Conservation (phyloP, 2,797 vertebrate genomes). For the Sphenodon punctatus region DNA sequence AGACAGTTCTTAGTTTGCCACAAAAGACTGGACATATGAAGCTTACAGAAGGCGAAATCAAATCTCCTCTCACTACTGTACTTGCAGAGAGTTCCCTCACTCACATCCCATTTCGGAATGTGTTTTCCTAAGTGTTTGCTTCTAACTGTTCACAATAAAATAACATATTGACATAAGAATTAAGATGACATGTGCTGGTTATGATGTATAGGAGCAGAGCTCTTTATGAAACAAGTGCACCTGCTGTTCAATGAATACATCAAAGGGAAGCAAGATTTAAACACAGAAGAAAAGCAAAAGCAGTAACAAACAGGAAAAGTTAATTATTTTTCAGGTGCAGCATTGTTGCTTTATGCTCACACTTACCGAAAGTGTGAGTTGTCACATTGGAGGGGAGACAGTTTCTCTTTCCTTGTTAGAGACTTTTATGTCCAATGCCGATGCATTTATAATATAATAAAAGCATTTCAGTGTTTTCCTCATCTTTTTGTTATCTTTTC, state of each 20-base stretch:
- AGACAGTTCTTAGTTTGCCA: no score
- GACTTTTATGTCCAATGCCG: neutral
- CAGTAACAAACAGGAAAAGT: neutral
- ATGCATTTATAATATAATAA: neutral
- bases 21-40: no score
- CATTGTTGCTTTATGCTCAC: neutral
- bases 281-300: neutral
- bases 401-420: neutral
- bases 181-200: neutral
- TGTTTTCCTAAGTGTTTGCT: neutral
- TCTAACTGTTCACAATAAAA: neutral
- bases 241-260: neutral
- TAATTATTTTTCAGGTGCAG: neutral
- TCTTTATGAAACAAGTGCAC: neutral
- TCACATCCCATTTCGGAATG: neutral
- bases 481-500: neutral
- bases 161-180: neutral
- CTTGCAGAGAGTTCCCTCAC: no score
- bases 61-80: no score
- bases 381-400: neutral
- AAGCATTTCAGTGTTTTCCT: neutral
- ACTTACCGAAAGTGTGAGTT: neutral
- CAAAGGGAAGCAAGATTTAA: neutral
- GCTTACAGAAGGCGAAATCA: no score
- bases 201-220: neutral